Percentiles rank a stretch among this genome's conserved stretches.
Conservation (phyloP, 2,113 vertebrate genomes). For the Puntigrus tetrazona region DNA sequence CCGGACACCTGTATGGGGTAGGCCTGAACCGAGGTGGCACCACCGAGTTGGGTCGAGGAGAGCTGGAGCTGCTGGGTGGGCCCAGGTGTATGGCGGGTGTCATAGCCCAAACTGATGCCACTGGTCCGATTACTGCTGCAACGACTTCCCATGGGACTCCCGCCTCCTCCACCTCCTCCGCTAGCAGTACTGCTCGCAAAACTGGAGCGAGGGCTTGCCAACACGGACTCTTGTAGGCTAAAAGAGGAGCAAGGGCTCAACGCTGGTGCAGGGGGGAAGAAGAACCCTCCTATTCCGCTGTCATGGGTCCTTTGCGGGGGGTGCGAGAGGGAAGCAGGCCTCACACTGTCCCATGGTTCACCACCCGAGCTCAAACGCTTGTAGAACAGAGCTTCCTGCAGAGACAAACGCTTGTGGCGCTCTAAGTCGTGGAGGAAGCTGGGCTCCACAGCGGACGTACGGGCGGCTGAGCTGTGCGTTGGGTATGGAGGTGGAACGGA, state of each 20-base stretch:
- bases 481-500: conserved; percentile 68
- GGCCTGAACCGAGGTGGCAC: conserved; percentile 47
- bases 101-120: conserved; percentile 87
- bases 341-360: conserved; percentile 75
- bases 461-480: conserved; percentile 45
- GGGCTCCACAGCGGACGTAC: conserved; percentile 61
- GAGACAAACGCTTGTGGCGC: conserved; percentile 77
- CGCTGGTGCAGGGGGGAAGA: conserved; percentile 69
- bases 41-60: conserved; percentile 62
- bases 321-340: conserved; percentile 74
- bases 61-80: conserved; percentile 68
- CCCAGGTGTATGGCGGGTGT: conserved; percentile 78
- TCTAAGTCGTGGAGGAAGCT: conserved; percentile 75
- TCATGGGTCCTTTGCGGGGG: conserved; percentile 69
- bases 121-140: conserved; percentile 87
- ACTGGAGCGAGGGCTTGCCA: conserved; percentile 83
- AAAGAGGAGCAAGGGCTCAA: conserved; percentile 78
- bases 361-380: conserved; percentile 75
- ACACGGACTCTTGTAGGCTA: conserved; percentile 79
- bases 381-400: conserved; percentile 79
- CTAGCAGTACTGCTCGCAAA: conserved; percentile 86
- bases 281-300: conserved; percentile 65
- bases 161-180: conserved; percentile 77
- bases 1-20: conserved; percentile 52
- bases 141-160: conserved; percentile 81